Base-by-base conservation (phyloP, 1,140 invertebrate genomes). In the Penaeus chinensis region DNA sequence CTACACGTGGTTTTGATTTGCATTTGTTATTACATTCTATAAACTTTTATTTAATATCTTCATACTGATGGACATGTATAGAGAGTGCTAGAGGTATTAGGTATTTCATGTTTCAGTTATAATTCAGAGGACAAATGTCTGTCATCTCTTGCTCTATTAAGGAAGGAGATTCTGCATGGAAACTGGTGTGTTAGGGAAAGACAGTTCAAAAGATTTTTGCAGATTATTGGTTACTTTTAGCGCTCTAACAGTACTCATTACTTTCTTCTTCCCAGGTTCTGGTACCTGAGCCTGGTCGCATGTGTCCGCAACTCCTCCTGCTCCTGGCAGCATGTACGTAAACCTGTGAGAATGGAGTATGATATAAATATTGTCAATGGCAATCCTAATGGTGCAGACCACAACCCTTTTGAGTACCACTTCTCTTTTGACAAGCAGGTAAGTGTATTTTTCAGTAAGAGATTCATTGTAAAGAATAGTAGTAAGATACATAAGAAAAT, bases 301-400 rank as follows among this genome's bases (percentile, higher is more conserved):
- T 99, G 98, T 93, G 96, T 96, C 91, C 94, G 96, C 77, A 95
- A 97, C 91, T 93, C 93, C 79, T 94, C 95, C 18, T 98, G 97
- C 91, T 93, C 95, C 87, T 98, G 97, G 97, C 95, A 96, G 91
- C 94, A 90, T 77, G 91, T 63, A 91, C 91, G 91, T 42, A 71
- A 81, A 71, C 80, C 86, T 27, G 16, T 82, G 22, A 42, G 47
- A 27, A 54, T 88, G 66, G 47, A 85, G 13, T 99, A 99, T 92
- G 96, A 99, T 92, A 96, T 99, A 88, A 98, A 97, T 96, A 93
- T 99, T 42, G 98, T 99, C 0, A 99, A 99, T 94, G 97, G 98
- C 69, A 96, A 98, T 93, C 98, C 98, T 0, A 96, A 97, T 91
- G 93, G 95, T 84, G 94, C 95, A 82, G 87, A 91, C 37, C 95